Percentiles rank a stretch among this genome's conserved stretches.
Evolutionary conservation across 2,888 invertebrate genomes (phyloP).

Genomic region (Syrphus vitripennis): DNA sequence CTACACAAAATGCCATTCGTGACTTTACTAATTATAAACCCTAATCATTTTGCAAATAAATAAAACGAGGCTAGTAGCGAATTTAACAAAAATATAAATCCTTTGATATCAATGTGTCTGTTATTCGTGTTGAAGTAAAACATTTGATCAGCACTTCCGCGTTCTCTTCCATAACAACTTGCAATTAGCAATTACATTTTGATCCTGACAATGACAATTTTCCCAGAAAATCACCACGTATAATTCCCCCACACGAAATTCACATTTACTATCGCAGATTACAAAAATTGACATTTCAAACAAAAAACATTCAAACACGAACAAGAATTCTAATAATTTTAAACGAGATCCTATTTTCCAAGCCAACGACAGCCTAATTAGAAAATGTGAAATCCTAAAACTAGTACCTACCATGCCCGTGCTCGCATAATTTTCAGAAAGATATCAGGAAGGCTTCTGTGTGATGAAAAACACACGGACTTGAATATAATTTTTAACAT

Average conservation of each 20-base stretch:
- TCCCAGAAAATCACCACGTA: slow-evolving; percentile 42
- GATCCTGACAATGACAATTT: slow-evolving; percentile 24
- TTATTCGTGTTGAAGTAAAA: neutral
- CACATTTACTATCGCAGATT: neutral
- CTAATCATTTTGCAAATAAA: no score
- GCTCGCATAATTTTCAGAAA: neutral
- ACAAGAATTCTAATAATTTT: slow-evolving; percentile 49
- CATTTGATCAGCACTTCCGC: neutral
- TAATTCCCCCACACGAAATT: slow-evolving; percentile 8
- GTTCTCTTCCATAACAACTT: slow-evolving; percentile 21
- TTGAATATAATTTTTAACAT: slow-evolving; percentile 62
- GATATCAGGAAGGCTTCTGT: neutral
- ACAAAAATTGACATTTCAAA: neutral
- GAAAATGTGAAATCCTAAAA: slow-evolving; percentile 14
- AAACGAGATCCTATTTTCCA: slow-evolving; percentile 55
- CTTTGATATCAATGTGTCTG: no score
- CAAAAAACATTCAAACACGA: neutral
- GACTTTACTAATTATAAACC: no score
- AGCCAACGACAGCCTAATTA: slow-evolving; percentile 66
- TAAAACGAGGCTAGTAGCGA: no score
- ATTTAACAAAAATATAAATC: no score
- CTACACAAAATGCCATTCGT: no score
- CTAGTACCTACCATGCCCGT: neutral
- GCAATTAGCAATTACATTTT: slow-evolving; percentile 58
- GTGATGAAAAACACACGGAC: slow-evolving; percentile 69